Base-by-base conservation (phyloP, 2,888 invertebrate genomes). In the Polyommatus iphigenia region DNA sequence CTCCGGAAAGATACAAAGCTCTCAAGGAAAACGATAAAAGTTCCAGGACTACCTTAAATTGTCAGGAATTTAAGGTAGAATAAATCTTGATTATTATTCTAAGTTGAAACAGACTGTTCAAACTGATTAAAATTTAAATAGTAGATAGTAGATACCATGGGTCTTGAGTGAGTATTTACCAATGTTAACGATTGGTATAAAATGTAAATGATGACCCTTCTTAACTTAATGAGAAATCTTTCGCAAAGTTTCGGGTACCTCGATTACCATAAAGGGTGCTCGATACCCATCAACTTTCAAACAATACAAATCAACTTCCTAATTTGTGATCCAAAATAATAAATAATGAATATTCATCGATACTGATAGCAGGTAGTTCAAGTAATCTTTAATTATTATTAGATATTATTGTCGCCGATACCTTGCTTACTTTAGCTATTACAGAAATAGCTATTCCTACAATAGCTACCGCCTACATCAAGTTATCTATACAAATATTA, bases 151-250 rank as follows among this genome's bases (percentile, higher is more conserved):
- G 3, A 46, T 46, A 54, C 18, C 54, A 54, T 54, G 15, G 6
- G 18, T 18, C 18, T 5, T 18, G 18, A 18, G 54, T 57, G 15
- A 7, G 18, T 59, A 59, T 59, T 59, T n/a, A 59, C 8, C 59
- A 8, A 59, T 62, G 62, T 62, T 62, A 20, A 24, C 8, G 8
- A 10, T 24, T 10, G 62, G 10, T 62, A 8, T 20, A 3, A 62
- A 62, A 62, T 62, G 62, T 24, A 62, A 62, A 62, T 62, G 24
- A 24, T 24, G 36, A 73, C 24, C 46, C 13, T 18, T 18, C 54
- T 32, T 54, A 76, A 54, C 54, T 36, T 15, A 59, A 76, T 57
- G 57, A 36, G 20, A 50, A 75, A 75, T 75, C n/a, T 59, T 76
- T 76, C 20, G 10, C 59, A 59, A 76, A 76, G 59, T 76, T 76